phyloP scores from a whole-genome alignment of 2,113 vertebrate species.

The Cyphomyrus plagiostoma region DNA sequence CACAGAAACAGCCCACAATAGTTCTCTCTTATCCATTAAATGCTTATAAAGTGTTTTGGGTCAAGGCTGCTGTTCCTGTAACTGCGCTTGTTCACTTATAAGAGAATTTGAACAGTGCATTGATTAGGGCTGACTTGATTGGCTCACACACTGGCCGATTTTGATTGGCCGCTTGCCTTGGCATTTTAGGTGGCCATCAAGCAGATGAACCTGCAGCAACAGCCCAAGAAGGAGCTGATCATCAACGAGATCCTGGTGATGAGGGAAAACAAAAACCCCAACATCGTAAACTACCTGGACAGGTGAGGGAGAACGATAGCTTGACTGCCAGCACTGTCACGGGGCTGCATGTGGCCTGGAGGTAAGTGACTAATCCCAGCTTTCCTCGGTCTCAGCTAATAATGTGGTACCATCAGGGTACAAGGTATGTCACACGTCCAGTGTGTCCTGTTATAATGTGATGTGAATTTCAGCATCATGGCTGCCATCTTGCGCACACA shows the following conservation, averaged over 20 bases:
- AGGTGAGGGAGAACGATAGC: conserved; percentile 60
- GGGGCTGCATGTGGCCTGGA: background rate
- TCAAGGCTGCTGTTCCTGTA: background rate
- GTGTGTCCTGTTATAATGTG: background rate
- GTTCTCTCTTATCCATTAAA: background rate
- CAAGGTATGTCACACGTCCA: background rate
- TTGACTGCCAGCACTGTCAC: background rate
- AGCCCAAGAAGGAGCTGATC: conserved; percentile 94
- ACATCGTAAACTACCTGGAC: conserved; percentile 97
- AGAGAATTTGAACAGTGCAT: background rate
- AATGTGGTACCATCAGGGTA: background rate
- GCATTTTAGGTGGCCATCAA: conserved; percentile 85
- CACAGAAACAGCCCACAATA: background rate
- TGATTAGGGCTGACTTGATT: background rate
- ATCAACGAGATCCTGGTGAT: conserved; percentile 98
- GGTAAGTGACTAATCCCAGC: background rate
- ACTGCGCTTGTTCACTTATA: background rate
- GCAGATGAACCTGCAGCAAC: conserved; percentile 97
- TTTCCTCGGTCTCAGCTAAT: background rate
- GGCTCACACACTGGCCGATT: background rate
- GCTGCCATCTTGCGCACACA: conserved; percentile 42
- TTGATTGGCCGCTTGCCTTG: background rate
- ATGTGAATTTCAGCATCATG: background rate
- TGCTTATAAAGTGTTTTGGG: background rate
- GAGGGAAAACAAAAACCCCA: conserved; percentile 99